Evolutionary conservation across 1,140 invertebrate genomes (phyloP), one percentile per base, ranked within the genome.

Genomic region (Neodiprion lecontei): DNA sequence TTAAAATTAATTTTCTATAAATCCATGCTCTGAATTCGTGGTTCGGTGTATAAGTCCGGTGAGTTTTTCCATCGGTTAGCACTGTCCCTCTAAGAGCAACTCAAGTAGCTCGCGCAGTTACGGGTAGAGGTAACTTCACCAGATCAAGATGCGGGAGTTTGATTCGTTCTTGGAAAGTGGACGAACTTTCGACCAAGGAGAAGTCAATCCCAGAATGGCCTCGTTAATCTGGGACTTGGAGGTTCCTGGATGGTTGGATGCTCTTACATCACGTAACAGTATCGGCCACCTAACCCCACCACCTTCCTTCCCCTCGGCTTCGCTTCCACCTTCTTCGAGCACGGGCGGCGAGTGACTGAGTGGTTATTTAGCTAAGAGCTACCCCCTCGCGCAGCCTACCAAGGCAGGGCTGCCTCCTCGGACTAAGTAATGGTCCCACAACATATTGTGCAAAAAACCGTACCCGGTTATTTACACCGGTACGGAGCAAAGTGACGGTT

Each of bases 281-380:
- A 83, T 84, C 85, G 85, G 76, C 74, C 77, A 82, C 74, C 70
- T 61, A 9, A 50, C 66, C 69, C 28, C 53, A 69, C 48, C 17
- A 47, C 21, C 28, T 67, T 66, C 65, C 65, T n/a, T 73, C 23
- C n/a, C 65, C 48, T 75, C 12, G 47, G 74, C 76, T 71, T 74
- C 73, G 75, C 71, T 28, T 28, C 78, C 80, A 77, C 40, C 79
- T 81, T 75, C 79, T 81, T 80, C 79, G 78, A 77, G 81, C 77
- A 79, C 80, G 82, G 84, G 80, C 83, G 83, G 80, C 82, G 81
- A 88, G 87, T 88, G 87, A 88, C 87, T 88, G 87, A 88, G 87
- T 88, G 87, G 87, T 88, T 88, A 88, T 88, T 88, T 88, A 88
- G 87, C 86, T 88, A 88, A 88, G 87, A 88, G 87, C 87, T 82